Base-by-base conservation (phyloP, 1,140 invertebrate species). In the Helicoverpa armigera region DNA sequence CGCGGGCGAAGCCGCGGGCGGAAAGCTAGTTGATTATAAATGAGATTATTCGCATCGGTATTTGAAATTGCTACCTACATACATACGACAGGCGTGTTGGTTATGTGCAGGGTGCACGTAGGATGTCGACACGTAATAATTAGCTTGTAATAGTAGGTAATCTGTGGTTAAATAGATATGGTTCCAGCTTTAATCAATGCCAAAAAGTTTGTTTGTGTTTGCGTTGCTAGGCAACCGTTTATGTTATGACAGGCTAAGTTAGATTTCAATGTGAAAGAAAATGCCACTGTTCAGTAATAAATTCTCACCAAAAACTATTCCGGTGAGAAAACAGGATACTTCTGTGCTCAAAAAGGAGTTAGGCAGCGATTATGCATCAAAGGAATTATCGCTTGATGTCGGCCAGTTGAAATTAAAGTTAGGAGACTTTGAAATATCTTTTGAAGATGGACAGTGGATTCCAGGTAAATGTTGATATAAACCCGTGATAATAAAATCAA, bases 371-470 rank as follows among this genome's bases (percentile, higher is more conserved):
- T 96, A 95, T 84, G 95, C 96, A 31, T 95, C 96, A 48, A 95
- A 95, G 76, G 96, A 96, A 88, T 90, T 96, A 16, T 95, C 96
- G 0, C 91, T 96, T 4, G 96, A 97, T 35, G 81, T 96, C 50
- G 94, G 95, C 18, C 94, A 95, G 2, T 94, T 97, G 48, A 95
- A 96, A 86, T 86, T 97, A 72, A 95, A 95, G 81, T 88, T 97
- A 63, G 96, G 96, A 1, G 96, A 97, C 81, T 96, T 97, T 61
- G 95, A 96, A 92, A 85, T 96, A n/a, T 90, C 95, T 13, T 97
- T 97, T 91, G 95, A 96, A 83, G 95, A 96, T 76, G 97, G 96
- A 18, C 93, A 96, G 82, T 97, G 96, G 96, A 96, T 96, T 84
- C 95, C 96, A 90, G 96, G 96, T 96, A 94, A 86, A 67, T 77